Percentiles rank a stretch among this genome's conserved stretches.
phyloP scores from a whole-genome alignment of 2,888 invertebrate species.

The Stictocephala bisonia region DNA sequence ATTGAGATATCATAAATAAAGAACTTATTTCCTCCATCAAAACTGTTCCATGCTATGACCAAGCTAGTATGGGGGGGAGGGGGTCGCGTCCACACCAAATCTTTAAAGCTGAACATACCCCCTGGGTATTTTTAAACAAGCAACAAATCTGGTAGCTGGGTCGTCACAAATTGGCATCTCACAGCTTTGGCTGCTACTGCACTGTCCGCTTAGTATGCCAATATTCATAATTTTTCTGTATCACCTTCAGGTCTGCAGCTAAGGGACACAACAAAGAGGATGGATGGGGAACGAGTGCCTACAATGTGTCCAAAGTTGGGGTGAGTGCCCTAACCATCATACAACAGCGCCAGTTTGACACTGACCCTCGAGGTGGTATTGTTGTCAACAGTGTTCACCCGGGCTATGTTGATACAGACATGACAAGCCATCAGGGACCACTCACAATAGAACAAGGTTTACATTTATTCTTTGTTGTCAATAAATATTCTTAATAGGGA shows the following conservation, averaged over 20 bases:
- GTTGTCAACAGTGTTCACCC: conserved; percentile 79
- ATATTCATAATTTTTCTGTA: no score
- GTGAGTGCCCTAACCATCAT: conserved; percentile 75
- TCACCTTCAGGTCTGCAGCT: conserved; percentile 27
- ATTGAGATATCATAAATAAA: no score
- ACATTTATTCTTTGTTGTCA: neutral
- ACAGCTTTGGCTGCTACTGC: no score
- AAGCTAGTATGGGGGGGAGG: no score
- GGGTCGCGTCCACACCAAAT: no score
- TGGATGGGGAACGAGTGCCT: conserved; percentile 75
- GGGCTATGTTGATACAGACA: conserved; percentile 82
- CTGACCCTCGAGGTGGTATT: conserved; percentile 70
- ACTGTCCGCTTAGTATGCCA: no score
- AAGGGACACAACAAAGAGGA: neutral
- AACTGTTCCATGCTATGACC: no score
- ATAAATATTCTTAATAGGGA: neutral
- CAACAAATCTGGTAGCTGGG: no score
- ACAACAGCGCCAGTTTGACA: conserved; percentile 72
- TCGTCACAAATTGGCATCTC: no score
- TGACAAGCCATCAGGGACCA: conserved; percentile 75
- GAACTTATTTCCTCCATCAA: no score
- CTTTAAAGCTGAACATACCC: no score
- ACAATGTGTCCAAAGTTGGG: conserved; percentile 80
- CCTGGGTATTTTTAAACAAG: no score
- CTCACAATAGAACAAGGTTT: conserved; percentile 60